Evolutionary conservation across 2,113 vertebrate species (phyloP).

Genomic region (Forbesichthys agassizii): DNA sequence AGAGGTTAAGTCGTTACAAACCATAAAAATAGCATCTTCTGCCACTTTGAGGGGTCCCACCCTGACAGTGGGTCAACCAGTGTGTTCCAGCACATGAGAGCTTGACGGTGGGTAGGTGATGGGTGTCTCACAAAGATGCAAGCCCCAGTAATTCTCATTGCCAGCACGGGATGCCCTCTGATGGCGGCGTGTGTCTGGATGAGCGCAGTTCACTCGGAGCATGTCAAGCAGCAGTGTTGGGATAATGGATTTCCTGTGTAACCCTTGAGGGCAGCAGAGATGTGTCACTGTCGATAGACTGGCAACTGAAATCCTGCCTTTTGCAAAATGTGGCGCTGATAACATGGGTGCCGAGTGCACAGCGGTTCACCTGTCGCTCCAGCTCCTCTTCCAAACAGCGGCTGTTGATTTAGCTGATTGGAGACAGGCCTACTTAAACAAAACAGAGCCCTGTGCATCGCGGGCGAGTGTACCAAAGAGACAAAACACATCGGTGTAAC

Average conservation of each 20-base stretch:
- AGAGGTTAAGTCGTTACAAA: no score
- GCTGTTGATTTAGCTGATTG: slow-evolving; percentile 71
- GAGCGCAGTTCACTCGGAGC: background rate
- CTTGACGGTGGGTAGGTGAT: background rate
- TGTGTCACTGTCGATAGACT: slow-evolving; percentile 61
- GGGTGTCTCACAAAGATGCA: no score
- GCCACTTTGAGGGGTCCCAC: no score
- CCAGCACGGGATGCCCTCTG: slow-evolving; percentile 26
- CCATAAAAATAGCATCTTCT: no score
- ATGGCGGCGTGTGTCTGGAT: slow-evolving; percentile 26
- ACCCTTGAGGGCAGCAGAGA: slow-evolving; percentile 43
- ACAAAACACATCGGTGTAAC: slow-evolving; percentile 55
- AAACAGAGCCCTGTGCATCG: slow-evolving; percentile 51
- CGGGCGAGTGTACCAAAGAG: slow-evolving; percentile 58
- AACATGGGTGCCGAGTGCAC: slow-evolving; percentile 44
- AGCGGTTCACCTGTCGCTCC: slow-evolving; percentile 67
- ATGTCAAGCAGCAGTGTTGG: slow-evolving; percentile 58
- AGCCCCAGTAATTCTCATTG: slow-evolving; percentile 18
- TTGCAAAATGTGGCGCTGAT: slow-evolving; percentile 56
- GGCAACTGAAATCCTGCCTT: slow-evolving; percentile 63
- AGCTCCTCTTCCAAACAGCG: slow-evolving; percentile 52
- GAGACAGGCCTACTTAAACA: slow-evolving; percentile 67
- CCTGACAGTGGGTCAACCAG: no score
- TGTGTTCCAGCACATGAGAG: background rate
- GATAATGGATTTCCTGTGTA: slow-evolving; percentile 68